phyloP scores from a whole-genome alignment of 2,888 invertebrate species.

The Leptinotarsa peninsularis region DNA sequence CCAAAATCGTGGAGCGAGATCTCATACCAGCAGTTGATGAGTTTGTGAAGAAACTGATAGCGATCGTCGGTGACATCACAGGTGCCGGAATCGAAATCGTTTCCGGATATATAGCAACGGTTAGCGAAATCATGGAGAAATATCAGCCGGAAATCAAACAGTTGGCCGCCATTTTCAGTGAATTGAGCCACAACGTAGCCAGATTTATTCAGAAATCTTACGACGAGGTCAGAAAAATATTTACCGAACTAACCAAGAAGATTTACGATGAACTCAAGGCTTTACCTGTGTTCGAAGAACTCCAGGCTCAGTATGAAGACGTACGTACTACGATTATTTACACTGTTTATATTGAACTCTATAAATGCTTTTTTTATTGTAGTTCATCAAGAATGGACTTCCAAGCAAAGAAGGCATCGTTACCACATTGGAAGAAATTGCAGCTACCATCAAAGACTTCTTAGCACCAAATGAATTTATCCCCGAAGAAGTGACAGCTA shows the following conservation, averaged over 20 bases:
- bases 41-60: slow-evolving; percentile 64
- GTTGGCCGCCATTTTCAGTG: slow-evolving; percentile 68
- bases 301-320: slow-evolving; percentile 66
- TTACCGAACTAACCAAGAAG: slow-evolving; percentile 65
- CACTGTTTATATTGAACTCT: neutral
- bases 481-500: slow-evolving; percentile 70
- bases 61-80: slow-evolving; percentile 68
- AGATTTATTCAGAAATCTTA: slow-evolving; percentile 63
- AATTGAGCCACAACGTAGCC: slow-evolving; percentile 67
- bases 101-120: slow-evolving; percentile 67
- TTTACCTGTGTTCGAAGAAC: slow-evolving; percentile 68
- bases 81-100: slow-evolving; percentile 64
- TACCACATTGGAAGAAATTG: slow-evolving; percentile 69
- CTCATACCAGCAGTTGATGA: slow-evolving; percentile 63
- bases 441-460: slow-evolving; percentile 70
- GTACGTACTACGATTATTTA: slow-evolving; percentile 47
- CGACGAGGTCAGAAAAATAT: slow-evolving; percentile 64
- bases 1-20: slow-evolving; percentile 59
- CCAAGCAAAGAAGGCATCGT: slow-evolving; percentile 72
- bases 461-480: slow-evolving; percentile 69
- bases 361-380: slow-evolving; percentile 27
- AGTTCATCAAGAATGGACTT: slow-evolving; percentile 52
- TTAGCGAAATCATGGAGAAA: slow-evolving; percentile 72
- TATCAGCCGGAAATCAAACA: slow-evolving; percentile 77
- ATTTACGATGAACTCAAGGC: slow-evolving; percentile 69